Evolutionary conservation across 2,888 invertebrate genomes (phyloP).

Genomic region (Gerris lacustris): DNA sequence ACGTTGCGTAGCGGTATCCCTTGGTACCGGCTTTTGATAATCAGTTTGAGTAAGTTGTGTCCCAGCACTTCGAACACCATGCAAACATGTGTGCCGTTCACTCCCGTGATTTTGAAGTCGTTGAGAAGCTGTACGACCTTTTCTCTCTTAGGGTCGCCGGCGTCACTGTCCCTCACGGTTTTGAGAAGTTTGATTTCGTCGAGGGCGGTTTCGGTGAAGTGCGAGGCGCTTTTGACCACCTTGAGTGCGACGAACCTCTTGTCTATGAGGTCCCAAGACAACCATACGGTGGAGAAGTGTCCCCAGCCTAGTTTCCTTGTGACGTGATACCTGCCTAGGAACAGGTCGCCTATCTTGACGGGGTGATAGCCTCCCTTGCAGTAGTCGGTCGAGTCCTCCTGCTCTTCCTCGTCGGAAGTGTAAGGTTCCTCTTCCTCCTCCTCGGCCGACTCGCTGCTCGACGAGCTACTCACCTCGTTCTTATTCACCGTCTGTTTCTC

Average conservation of each 20-base stretch:
- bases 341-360: conserved; percentile 94
- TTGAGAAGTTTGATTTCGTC: conserved; percentile 97
- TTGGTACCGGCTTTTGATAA: conserved; percentile 94
- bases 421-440: conserved; percentile 59
- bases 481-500: conserved; percentile 24
- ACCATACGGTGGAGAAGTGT: conserved; percentile 99
- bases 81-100: conserved; percentile 96
- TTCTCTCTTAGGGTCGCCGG: conserved; percentile 78
- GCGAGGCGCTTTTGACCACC: conserved; percentile 96
- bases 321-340: conserved; percentile 79
- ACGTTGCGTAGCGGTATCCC: conserved; percentile 95
- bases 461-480: conserved; percentile 35
- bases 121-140: conserved; percentile 95
- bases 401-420: conserved; percentile 86
- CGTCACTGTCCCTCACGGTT: conserved; percentile 89
- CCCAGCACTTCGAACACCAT: conserved; percentile 99
- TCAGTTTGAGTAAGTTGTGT: conserved; percentile 92
- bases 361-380: conserved; percentile 98
- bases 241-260: conserved; percentile 95
- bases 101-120: conserved; percentile 95
- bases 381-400: conserved; percentile 94
- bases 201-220: conserved; percentile 97
- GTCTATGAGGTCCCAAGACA: conserved; percentile 87
- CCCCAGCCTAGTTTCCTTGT: conserved; percentile 96
- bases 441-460: conserved; percentile 67